phyloP scores from a whole-genome alignment of 2,113 vertebrate genomes.

The Choloepus hoffmanni region DNA sequence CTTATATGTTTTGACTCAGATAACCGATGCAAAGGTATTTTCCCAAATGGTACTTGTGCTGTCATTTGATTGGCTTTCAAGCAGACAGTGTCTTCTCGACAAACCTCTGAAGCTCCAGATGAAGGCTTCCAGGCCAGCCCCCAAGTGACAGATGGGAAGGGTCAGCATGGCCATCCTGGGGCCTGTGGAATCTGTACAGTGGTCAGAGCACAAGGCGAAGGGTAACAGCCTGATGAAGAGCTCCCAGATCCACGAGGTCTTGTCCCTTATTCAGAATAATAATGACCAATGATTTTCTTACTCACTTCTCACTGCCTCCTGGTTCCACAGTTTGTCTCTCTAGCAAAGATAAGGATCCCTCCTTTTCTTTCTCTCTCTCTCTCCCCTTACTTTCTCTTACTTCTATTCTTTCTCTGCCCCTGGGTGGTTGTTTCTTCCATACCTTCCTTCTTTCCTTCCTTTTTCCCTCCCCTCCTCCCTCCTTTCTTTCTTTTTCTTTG shows the following conservation, averaged over 20 bases:
- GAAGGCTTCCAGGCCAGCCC: background rate
- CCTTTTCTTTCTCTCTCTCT: background rate
- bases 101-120: background rate
- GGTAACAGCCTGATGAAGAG: background rate
- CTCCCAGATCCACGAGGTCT: background rate
- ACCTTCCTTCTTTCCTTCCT: accelerated
- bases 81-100: background rate
- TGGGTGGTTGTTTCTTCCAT: background rate
- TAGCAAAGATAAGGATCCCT: background rate
- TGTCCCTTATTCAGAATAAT: background rate
- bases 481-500: background rate
- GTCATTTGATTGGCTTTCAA: background rate
- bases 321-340: background rate
- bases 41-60: background rate
- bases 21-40: no score
- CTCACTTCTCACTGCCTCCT: background rate
- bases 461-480: background rate
- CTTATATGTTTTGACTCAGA: background rate
- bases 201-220: background rate
- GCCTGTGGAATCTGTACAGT: background rate
- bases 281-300: background rate
- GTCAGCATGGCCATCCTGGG: background rate
- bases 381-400: background rate
- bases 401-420: background rate
- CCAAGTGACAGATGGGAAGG: background rate